Percentiles rank a stretch among this genome's conserved stretches.
Evolutionary conservation across 2,113 vertebrate genomes (phyloP).

Genomic region (Ivindomyrus marchei): DNA sequence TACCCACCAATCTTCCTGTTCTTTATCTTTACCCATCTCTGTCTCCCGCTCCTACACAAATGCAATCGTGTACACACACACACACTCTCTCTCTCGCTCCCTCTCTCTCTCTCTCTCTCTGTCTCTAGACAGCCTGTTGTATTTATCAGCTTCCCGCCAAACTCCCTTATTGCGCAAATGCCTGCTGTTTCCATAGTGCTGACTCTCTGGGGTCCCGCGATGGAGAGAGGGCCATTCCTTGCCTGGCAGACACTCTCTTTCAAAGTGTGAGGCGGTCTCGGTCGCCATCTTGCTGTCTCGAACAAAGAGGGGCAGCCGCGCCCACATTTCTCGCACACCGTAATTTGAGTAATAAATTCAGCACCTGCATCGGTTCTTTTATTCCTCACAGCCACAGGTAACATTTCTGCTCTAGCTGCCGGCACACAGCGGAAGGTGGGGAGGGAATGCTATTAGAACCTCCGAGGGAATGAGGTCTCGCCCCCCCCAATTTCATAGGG

Average conservation of each 20-base stretch:
- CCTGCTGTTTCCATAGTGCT: constrained; percentile 20
- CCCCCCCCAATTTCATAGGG: neutral
- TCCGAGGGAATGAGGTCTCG: neutral
- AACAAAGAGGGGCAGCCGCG: neutral
- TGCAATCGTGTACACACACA: neutral
- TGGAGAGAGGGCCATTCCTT: constrained; percentile 16
- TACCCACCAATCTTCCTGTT: neutral
- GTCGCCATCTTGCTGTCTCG: neutral
- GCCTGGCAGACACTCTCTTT: constrained; percentile 2
- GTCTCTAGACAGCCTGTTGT: constrained; percentile 12
- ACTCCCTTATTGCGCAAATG: constrained; percentile 22
- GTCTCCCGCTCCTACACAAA: neutral
- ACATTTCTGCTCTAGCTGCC: neutral
- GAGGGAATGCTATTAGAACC: neutral
- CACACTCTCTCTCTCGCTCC: neutral
- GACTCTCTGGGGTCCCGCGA: constrained; percentile 17
- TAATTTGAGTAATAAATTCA: neutral
- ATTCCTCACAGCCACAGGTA: neutral
- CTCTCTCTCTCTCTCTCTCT: neutral
- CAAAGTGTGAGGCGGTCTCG: neutral
- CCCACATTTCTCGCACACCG: neutral
- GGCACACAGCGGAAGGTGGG: neutral
- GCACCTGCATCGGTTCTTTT: neutral
- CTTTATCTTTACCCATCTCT: neutral
- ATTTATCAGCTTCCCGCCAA: constrained; percentile 24